These are phyloP conservation scores for Coendou prehensilis DNA, from an alignment of 2,797 vertebrate species.

Conservation along the genomic window DNA sequence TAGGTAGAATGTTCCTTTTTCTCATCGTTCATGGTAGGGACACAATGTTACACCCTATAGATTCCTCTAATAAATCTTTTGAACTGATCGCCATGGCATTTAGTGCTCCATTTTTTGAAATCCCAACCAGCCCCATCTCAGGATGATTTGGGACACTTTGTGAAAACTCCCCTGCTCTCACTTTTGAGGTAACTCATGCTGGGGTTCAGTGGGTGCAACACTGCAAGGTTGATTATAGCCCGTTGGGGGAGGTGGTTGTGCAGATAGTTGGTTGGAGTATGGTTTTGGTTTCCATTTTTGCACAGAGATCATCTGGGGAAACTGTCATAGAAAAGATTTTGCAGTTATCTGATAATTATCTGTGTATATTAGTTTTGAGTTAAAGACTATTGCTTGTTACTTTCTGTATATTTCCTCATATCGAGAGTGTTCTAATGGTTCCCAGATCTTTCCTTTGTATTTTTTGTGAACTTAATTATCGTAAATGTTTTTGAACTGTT, in stretches of 20 bases:
- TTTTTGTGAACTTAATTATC: slow-evolving; percentile 85
- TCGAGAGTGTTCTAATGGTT: slow-evolving; percentile 74
- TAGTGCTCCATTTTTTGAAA: neutral
- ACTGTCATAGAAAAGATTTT: slow-evolving; percentile 81
- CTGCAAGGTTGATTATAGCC: neutral
- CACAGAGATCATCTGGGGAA: slow-evolving; percentile 50
- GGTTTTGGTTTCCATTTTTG: slow-evolving; percentile 72
- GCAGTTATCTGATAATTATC: slow-evolving; percentile 82
- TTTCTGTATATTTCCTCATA: slow-evolving; percentile 78
- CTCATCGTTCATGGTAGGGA: neutral
- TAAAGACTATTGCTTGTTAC: slow-evolving; percentile 79
- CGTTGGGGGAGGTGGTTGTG: neutral
- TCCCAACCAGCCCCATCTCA: neutral
- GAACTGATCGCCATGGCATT: too few relatives aligned
- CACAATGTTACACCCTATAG: neutral
- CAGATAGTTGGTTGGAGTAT: neutral
- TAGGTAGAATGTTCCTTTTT: neutral
- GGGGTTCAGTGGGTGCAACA: neutral
- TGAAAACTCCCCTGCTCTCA: too few relatives aligned
- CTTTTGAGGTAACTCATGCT: neutral
- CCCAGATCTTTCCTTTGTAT: slow-evolving; percentile 79
- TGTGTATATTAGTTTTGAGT: slow-evolving; percentile 81
- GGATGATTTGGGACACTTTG: neutral
- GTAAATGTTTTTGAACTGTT: slow-evolving; percentile 88
- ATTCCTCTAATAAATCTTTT: neutral